Evolutionary conservation across 2,113 vertebrate species (phyloP), one percentile per base, ranked within the genome.

Genomic region (Todiramphus saurophagus): DNA sequence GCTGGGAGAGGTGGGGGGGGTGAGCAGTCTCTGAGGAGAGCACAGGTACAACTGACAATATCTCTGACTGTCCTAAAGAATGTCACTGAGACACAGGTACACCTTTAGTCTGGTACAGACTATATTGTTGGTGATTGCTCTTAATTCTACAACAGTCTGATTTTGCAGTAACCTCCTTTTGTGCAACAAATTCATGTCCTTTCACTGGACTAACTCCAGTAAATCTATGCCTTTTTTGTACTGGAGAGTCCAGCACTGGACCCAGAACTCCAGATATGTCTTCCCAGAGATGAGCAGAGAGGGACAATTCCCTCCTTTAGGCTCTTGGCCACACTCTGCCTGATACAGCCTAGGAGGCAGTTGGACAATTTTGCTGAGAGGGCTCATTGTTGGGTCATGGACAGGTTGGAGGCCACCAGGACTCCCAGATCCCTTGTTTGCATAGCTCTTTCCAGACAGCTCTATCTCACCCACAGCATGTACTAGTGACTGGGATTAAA

Each of bases 381-480:
- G 11, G 7, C 5, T 46, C 4, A 7, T 27, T 72, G 6, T 13
- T 23, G 8, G 3, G 15, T 55, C 9, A 37, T 30, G 18, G 24
- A 12, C 37, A 77, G 2, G 12, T 3, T 77, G 44, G 7, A 27
- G 33, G 9, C 23, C 33, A 35, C 11, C 25, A 33, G 28, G 23
- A 77, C 5, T 3, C 11, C 3, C 21, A 46, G 5, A 24, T 16
- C 21, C 4, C 6, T 72, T 53, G 17, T 59, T 44, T 68, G 4
- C 53, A n/a, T 16, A 37, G 23, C 25, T 28, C 16, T 63, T 83
- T 68, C 16, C 24, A 83, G 44, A 8, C 8, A 28, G 6, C 3
- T 10, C 31, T n/a, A 10, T 8, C 25, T 8, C 15, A 41, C 4
- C 5, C 3, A 9, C 7, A 50, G 12, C 35, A 25, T 1, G 1